Base-by-base conservation (phyloP, 2,888 invertebrate genomes). In the Watsonalla binaria region DNA sequence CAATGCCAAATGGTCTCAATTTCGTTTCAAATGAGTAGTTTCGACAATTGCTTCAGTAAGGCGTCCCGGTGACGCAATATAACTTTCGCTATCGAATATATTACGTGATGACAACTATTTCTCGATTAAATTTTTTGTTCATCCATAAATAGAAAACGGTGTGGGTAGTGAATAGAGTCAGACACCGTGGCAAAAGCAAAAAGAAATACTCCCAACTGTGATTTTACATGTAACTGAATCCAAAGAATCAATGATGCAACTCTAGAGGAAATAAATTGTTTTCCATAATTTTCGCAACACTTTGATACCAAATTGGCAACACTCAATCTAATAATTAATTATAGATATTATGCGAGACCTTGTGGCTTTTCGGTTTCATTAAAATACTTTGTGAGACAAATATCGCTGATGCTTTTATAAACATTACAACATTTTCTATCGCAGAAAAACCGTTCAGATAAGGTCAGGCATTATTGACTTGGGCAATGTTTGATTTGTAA, bases 1-100 rank as follows among this genome's bases (percentile, higher is more conserved):
- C 15, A 45, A 11, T n/a, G 9, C 15, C 58, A 37, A 49, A 49
- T 37, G n/a, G 5, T 37, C 39, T 9, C 48, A 48, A 48, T 48
- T 35, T 5, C 11, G 35, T 49, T 49, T 49, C 39, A 49, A 37
- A 5, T 9, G 48, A 37, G 37, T 37, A 37, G 35, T 33, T 37
- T 37, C 49, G 8, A 11, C n/a, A 37, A 49, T 49, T 49, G 49
- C 49, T 49, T 37, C 49, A 35, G 37, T 35, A 45, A 34, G 34
- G 45, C 52, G 52, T 55, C 51, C 39, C 57, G 54, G 42, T 86
- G 84, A 69, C 76, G 74, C 70, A 85, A 83, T 71, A 61, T 58
- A 60, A 84, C 86, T 90, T 88, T 89, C 86, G 71, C 85, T 80
- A 60, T 78, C 78, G 62, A 74, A 82, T 84, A 74, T 70, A 78